Base-by-base conservation (phyloP, 2,888 invertebrate genomes). In the Mythimna albipuncta region DNA sequence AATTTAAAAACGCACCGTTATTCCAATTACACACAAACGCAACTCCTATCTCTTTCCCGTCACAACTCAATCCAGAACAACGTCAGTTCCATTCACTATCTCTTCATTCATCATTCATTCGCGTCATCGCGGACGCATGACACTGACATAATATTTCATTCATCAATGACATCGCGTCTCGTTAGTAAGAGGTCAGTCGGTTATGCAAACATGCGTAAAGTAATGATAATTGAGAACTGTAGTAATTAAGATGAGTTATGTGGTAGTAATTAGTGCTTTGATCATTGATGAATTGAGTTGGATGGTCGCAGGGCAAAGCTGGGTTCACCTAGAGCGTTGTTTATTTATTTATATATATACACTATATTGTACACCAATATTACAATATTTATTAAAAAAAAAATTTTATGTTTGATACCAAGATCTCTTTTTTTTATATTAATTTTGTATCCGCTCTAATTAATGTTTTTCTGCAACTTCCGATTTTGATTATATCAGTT, bases 101-200 rank as follows among this genome's bases (percentile, higher is more conserved):
- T 70, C 54, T 57, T 73, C 70, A 58, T 70, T 11, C 71, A 74
- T 80, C 81, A 81, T 78, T 84, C 84, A 72, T 75, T 77, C 72
- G 59, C 52, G 70, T 77, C 79, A 55, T 16, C 76, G 57, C 47
- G 61, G 47, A 7, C 59, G 61, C 74, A 66, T 77, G 82, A 79
- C 77, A 75, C 76, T 81, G 77, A 71, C 72, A 72, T 68, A 69
- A 79, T 73, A 82, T 84, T 82, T 82, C 82, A 84, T 84, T 85
- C 74, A 76, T 75, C 63, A 75, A 50, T 69, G 72, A 77, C 74
- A 72, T 50, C 63, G 61, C 55, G 61, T 77, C 82, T 82, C 59
- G 75, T 80, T 82, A 77, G 55, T 74, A 67, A 74, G 75, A 75
- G 73, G 81, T 77, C 82, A 75, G 10, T 54, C 16, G 65, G 66